phyloP scores from a whole-genome alignment of 2,888 invertebrate genomes.

The Drosophila subsilvestris region DNA sequence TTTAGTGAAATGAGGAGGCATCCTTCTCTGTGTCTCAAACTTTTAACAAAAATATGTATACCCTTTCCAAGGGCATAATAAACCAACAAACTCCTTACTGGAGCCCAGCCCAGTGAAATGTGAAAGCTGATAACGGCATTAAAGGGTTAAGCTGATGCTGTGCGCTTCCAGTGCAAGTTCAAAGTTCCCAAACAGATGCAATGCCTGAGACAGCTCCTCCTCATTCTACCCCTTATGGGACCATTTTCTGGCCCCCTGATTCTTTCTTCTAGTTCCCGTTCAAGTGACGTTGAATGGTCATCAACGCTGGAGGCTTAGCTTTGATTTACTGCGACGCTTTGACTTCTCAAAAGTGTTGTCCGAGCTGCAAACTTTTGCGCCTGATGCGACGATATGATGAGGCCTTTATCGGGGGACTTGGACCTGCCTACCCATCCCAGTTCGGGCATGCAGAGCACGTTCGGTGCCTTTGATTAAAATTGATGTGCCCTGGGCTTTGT shows the following conservation, averaged over 20 bases:
- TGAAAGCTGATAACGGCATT: constrained; percentile 73
- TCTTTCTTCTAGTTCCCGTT: constrained; percentile 21
- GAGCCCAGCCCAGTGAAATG: constrained; percentile 73
- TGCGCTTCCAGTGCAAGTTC: constrained; percentile 32
- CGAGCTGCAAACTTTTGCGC: constrained; percentile 55
- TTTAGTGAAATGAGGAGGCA: no score
- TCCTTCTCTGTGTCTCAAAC: no score
- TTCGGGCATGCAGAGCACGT: constrained; percentile 69
- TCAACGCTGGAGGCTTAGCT: constrained; percentile 72
- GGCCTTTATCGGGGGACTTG: constrained; percentile 8
- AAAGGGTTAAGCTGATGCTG: constrained; percentile 67
- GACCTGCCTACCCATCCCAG: background rate
- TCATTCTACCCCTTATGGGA: background rate
- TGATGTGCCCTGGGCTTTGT: constrained; percentile 71
- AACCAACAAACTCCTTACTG: constrained; percentile 46
- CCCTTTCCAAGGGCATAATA: constrained; percentile 10
- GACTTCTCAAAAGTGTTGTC: constrained; percentile 54
- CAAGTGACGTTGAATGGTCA: constrained; percentile 71
- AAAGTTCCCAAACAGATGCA: constrained; percentile 42
- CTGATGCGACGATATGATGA: constrained; percentile 31
- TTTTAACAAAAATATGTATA: background rate
- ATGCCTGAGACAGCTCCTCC: background rate
- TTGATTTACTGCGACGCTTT: constrained; percentile 70
- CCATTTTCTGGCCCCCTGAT: background rate
- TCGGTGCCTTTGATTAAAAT: constrained; percentile 72